Evolutionary conservation across 2,113 vertebrate species (phyloP).

Genomic region (Chunga burmeisteri): DNA sequence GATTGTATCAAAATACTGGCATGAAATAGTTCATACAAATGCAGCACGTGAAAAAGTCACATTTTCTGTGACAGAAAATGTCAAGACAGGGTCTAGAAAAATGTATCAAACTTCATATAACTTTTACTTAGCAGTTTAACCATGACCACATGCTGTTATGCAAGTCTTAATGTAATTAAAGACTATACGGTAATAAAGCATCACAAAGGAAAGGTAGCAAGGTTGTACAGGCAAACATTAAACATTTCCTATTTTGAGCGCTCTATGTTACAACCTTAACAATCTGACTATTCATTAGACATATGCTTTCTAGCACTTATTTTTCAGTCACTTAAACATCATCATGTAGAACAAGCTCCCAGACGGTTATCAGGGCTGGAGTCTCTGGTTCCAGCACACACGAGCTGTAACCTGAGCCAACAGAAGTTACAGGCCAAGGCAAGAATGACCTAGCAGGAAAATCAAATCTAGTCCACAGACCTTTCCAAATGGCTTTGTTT

Average conservation of each 20-base stretch:
- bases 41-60: not conserved
- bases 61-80: not conserved
- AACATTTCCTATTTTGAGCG: not conserved
- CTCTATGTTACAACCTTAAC: not conserved
- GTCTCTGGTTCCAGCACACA: not conserved
- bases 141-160: not conserved
- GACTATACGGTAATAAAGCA: not conserved
- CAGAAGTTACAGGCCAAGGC: constrained; percentile 15
- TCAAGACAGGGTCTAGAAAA: not conserved
- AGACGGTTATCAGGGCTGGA: not conserved
- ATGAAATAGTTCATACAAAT: not conserved
- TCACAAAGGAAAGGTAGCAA: not conserved
- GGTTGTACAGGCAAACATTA: not conserved
- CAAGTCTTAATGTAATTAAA: not conserved
- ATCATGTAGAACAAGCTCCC: not conserved
- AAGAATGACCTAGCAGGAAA: constrained; percentile 60
- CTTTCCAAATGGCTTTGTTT: not conserved
- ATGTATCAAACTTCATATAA: not conserved
- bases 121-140: not conserved
- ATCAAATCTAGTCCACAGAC: not conserved
- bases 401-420: constrained; percentile 40
- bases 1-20: not conserved
- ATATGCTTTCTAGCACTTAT: not conserved
- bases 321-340: not conserved
- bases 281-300: not conserved